phyloP scores from a whole-genome alignment of 2,113 vertebrate species.

The Gymnorhina tibicen region DNA sequence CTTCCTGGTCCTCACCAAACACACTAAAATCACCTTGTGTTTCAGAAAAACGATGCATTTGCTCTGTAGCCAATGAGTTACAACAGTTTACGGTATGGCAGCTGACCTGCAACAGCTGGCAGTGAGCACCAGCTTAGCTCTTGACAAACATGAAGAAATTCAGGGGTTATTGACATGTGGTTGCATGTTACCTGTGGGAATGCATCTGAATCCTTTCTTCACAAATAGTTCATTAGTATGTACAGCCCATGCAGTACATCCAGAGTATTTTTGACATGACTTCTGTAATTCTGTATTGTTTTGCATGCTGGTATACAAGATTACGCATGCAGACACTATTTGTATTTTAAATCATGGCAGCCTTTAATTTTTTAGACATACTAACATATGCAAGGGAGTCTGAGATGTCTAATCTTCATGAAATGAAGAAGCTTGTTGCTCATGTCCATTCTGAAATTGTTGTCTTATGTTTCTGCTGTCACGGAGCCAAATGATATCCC shows the following conservation, averaged over 20 bases:
- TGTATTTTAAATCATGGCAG: neutral
- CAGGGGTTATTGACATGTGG: neutral
- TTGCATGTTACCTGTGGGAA: neutral
- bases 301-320: neutral
- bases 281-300: neutral
- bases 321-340: neutral
- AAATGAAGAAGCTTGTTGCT: neutral
- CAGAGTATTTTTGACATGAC: neutral
- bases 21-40: neutral
- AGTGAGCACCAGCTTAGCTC: neutral
- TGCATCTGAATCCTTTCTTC: neutral
- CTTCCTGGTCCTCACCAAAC: neutral
- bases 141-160: neutral
- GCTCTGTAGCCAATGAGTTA: neutral
- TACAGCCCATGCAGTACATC: neutral
- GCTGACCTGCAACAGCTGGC: neutral
- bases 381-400: neutral
- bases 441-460: neutral
- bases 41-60: neutral
- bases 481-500: neutral
- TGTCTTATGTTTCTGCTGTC: slow-evolving; percentile 18
- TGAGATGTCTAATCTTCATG: neutral
- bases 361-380: neutral
- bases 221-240: neutral
- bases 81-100: neutral